These are phyloP conservation scores for Eulimnadia texana DNA, from an alignment of 1,140 invertebrate species.

Conservation along the genomic window DNA sequence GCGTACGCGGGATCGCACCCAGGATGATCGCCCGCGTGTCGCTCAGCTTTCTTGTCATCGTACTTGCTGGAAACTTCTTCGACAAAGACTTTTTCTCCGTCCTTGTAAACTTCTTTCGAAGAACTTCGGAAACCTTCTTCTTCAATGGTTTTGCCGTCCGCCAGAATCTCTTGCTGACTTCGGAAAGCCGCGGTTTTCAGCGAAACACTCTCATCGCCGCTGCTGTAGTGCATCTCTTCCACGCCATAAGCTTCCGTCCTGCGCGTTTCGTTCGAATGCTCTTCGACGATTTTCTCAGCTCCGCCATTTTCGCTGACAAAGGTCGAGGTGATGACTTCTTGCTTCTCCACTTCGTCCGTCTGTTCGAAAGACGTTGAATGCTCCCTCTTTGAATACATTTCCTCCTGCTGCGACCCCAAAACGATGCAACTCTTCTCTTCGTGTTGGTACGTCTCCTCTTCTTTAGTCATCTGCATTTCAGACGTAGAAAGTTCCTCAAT, in stretches of 20 bases:
- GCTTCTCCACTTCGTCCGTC: not conserved
- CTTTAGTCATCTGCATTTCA: slow-evolving; percentile 1
- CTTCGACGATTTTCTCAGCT: slow-evolving; percentile 1
- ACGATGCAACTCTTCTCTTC: not conserved
- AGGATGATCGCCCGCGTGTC: not conserved
- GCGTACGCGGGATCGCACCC: not conserved
- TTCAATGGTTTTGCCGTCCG: slow-evolving; percentile 1
- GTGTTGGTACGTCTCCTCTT: not conserved
- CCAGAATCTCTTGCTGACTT: not conserved
- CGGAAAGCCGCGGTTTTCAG: slow-evolving; percentile 3
- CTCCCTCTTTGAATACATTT: not conserved
- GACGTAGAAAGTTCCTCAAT: slow-evolving; percentile 26
- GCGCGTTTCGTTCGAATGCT: not conserved
- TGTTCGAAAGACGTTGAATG: not conserved
- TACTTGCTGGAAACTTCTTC: slow-evolving; percentile 12
- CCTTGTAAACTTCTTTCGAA: slow-evolving; percentile 12
- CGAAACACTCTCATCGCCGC: slow-evolving; percentile 11
- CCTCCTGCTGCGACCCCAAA: not conserved
- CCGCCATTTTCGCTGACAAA: not conserved
- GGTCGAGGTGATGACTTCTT: not conserved
- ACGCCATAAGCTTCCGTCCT: slow-evolving; percentile 2
- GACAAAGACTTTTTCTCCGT: slow-evolving; percentile 13
- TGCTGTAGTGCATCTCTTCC: slow-evolving; percentile 10
- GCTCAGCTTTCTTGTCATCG: not conserved
- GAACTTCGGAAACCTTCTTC: slow-evolving; percentile 8